Evolutionary conservation across 2,113 vertebrate genomes (phyloP).

Genomic region (Actenoides lindsayi): DNA sequence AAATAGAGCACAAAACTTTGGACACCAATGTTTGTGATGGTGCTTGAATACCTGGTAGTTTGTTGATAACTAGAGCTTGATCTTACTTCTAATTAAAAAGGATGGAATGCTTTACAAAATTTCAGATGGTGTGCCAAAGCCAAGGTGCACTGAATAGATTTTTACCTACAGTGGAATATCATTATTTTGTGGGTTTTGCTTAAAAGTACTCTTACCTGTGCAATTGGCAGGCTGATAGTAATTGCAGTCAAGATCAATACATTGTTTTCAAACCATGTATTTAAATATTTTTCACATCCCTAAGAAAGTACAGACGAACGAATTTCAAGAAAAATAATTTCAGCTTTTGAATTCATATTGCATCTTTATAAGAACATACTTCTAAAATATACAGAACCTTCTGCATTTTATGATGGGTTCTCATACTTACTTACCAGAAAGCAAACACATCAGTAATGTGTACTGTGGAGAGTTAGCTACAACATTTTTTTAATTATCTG

Average conservation of each 20-base stretch:
- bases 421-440: neutral
- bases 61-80: neutral
- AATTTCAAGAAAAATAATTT: neutral
- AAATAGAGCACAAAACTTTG: neutral
- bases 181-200: neutral
- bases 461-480: neutral
- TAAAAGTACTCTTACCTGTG: constrained; percentile 35
- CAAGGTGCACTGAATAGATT: neutral
- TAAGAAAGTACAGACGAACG: constrained; percentile 3
- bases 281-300: constrained; percentile 58
- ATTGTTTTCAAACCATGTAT: constrained; percentile 29
- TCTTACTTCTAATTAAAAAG: neutral
- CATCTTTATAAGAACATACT: neutral
- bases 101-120: neutral
- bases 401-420: neutral
- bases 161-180: neutral
- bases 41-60: neutral
- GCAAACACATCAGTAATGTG: neutral
- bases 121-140: neutral
- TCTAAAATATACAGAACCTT: neutral
- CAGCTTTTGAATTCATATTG: neutral
- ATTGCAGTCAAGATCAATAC: constrained; percentile 24
- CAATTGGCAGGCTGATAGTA: constrained; percentile 29
- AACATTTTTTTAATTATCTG: neutral
- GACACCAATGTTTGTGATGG: neutral